A percentile compares a stretch with the other conserved stretches of the same genome.
These are phyloP conservation scores for Cybosia mesomella DNA, from an alignment of 2,888 invertebrate species.

Conservation along the genomic window DNA sequence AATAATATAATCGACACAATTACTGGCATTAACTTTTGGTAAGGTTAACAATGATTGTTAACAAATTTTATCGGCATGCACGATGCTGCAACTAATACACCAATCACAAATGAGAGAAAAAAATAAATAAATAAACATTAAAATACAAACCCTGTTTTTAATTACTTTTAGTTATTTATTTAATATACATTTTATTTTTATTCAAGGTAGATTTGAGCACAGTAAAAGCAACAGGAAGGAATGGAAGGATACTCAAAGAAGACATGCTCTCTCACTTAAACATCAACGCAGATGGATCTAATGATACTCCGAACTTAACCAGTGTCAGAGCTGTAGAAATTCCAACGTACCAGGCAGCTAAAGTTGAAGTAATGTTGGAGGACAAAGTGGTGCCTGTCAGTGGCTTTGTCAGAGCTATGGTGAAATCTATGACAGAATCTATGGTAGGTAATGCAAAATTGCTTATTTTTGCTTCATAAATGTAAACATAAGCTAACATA, in stretches of 20 bases:
- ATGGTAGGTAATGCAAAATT: conserved; percentile 36
- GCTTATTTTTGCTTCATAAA: neutral
- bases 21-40: too few species aligned
- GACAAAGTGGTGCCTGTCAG: conserved; percentile 90
- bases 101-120: too few species aligned
- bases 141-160: too few species aligned
- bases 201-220: conserved; percentile 89
- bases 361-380: conserved; percentile 63
- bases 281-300: conserved; percentile 84
- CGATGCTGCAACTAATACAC: too few species aligned
- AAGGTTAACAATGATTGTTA: too few species aligned
- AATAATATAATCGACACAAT: too few species aligned
- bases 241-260: conserved; percentile 97
- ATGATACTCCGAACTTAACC: conserved; percentile 65
- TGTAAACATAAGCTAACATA: neutral
- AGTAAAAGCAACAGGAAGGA: conserved; percentile 93
- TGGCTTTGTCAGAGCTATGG: conserved; percentile 97
- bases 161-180: neutral
- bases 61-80: too few species aligned
- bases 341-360: conserved; percentile 59
- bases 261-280: conserved; percentile 93
- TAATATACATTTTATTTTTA: conserved; percentile 44
- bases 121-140: too few species aligned
- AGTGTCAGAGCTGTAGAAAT: conserved; percentile 59
- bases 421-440: conserved; percentile 95